These are phyloP conservation scores for Schizaphis graminum DNA, from an alignment of 2,888 invertebrate genomes.

Conservation along the genomic window DNA sequence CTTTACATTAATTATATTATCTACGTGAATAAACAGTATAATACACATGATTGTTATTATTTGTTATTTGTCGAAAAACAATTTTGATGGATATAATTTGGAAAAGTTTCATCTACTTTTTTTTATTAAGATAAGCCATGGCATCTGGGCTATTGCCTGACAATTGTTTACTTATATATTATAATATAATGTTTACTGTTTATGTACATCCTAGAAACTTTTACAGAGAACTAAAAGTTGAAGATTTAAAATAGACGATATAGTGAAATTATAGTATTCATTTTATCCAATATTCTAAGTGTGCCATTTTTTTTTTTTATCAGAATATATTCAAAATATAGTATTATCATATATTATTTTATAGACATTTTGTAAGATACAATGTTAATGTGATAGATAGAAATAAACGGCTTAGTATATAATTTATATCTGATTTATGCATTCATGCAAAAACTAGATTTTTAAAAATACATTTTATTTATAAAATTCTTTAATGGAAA, in stretches of 20 bases:
- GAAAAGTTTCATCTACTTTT: not conserved
- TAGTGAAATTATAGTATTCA: not conserved
- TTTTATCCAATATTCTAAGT: not conserved
- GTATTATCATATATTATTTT: not conserved
- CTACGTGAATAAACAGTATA: not conserved
- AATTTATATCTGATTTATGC: not conserved
- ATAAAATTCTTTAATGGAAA: not conserved
- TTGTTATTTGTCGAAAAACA: not conserved
- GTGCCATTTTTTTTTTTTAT: not conserved
- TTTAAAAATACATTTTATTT: not conserved
- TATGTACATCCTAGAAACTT: not conserved
- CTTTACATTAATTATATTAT: not conserved
- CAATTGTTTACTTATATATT: not conserved
- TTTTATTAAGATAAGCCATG: not conserved
- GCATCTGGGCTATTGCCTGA: not conserved
- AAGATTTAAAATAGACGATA: not conserved
- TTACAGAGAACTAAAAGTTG: not conserved
- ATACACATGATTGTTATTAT: not conserved
- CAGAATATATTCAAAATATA: not conserved
- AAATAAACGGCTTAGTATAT: not conserved
- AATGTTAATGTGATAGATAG: not conserved
- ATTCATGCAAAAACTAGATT: not conserved
- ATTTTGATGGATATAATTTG: not conserved
- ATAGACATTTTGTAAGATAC: not conserved
- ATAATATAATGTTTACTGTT: not conserved